Conservation (phyloP, 2,888 invertebrate species). For the Tetramorium bicarinatum region DNA sequence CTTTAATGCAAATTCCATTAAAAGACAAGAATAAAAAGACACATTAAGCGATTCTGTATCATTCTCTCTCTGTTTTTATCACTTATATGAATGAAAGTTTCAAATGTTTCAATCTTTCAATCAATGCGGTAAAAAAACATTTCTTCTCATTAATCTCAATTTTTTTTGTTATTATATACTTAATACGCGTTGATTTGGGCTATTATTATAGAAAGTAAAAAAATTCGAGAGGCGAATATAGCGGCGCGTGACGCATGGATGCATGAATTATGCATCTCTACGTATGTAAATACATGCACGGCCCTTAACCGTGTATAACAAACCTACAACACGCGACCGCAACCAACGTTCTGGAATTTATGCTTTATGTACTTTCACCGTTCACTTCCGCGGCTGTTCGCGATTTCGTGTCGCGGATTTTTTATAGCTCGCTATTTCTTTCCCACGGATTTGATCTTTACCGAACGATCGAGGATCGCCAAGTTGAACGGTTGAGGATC, state of each 20-base stretch:
- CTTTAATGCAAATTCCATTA: neutral
- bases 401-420: constrained; percentile 50
- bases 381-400: constrained; percentile 63
- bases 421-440: constrained; percentile 31
- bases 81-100: constrained; percentile 4
- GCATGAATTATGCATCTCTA: constrained; percentile 65
- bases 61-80: neutral
- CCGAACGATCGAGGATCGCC: neutral
- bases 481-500: neutral
- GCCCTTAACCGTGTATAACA: constrained; percentile 54
- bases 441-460: constrained; percentile 42
- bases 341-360: constrained; percentile 62
- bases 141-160: neutral
- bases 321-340: constrained; percentile 57
- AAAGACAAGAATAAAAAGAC: neutral
- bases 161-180: neutral
- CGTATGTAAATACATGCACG: neutral
- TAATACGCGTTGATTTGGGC: neutral
- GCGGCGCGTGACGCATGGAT: constrained; percentile 31
- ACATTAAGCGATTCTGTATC: neutral
- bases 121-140: constrained; percentile 20
- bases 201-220: constrained; percentile 60
- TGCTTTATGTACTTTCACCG: constrained; percentile 69
- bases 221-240: constrained; percentile 55
- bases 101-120: neutral